A percentile compares a stretch with the other conserved stretches of the same genome.
Evolutionary conservation across 1,140 invertebrate genomes (phyloP).

Genomic region (Planococcus citri): DNA sequence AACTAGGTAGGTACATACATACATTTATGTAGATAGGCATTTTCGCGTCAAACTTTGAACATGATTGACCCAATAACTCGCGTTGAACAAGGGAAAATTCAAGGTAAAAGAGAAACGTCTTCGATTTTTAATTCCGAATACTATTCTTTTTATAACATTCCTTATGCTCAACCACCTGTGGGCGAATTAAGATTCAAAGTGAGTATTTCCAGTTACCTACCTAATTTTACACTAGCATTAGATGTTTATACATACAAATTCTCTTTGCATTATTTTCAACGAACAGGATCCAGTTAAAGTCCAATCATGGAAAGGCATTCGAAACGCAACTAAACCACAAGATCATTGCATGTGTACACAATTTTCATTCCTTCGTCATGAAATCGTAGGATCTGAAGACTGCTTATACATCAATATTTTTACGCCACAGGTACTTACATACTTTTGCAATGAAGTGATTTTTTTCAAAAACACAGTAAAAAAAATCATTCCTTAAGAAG

Average conservation of each 20-base stretch:
- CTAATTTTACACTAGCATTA: no score
- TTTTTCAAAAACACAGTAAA: no score
- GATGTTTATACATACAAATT: not conserved
- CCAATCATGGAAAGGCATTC: not conserved
- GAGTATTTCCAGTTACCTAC: not conserved
- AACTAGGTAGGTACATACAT: no score
- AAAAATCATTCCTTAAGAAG: no score
- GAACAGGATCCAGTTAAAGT: not conserved
- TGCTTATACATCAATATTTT: slow-evolving; percentile 26
- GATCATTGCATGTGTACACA: slow-evolving; percentile 24
- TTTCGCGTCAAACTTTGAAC: no score
- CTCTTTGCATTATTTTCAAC: no score
- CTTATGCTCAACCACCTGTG: slow-evolving; percentile 28
- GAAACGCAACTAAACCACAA: slow-evolving; percentile 21
- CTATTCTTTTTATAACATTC: slow-evolving; percentile 27
- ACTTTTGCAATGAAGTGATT: no score
- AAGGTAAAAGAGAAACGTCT: slow-evolving; percentile 19
- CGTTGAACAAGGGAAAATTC: slow-evolving; percentile 21
- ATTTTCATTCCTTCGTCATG: not conserved
- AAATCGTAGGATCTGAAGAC: slow-evolving; percentile 25
- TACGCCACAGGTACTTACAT: no score
- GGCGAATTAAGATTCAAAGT: slow-evolving; percentile 27
- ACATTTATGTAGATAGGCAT: no score
- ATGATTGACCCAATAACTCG: no score
- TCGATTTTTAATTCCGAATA: slow-evolving; percentile 15